Conservation (phyloP, 2,113 vertebrate species). For the Platichthys flesus region DNA sequence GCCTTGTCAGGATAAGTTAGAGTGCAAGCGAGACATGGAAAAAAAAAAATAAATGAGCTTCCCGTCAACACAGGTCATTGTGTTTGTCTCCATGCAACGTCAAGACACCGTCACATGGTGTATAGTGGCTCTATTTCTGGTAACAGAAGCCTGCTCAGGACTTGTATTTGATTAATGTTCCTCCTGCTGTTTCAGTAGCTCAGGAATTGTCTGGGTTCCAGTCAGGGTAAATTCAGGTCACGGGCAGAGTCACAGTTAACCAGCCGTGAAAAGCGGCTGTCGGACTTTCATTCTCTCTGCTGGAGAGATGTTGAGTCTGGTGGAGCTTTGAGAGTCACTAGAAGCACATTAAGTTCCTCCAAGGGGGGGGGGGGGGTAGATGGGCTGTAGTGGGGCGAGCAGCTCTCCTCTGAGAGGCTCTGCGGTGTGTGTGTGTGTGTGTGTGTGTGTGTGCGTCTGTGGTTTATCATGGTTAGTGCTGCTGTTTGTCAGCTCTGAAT, state of each 20-base stretch:
- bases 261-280: not conserved
- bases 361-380: not conserved
- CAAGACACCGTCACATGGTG: not conserved
- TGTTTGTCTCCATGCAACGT: not conserved
- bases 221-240: not conserved
- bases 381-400: not conserved
- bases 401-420: not conserved
- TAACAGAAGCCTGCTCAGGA: not conserved
- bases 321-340: conserved; percentile 1
- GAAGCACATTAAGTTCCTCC: not conserved
- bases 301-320: not conserved
- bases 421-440: conserved; percentile 1
- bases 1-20: conserved; percentile 44
- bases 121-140: not conserved
- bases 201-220: not conserved
- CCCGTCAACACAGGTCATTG: not conserved
- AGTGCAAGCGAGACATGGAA: not conserved
- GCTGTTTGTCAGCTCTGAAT: not conserved
- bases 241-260: not conserved
- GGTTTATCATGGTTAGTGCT: not conserved
- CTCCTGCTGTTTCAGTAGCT: not conserved
- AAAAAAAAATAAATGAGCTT: not conserved
- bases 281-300: not conserved
- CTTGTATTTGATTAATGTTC: not conserved
- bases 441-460: not conserved